phyloP scores from a whole-genome alignment of 2,113 vertebrate species.

The Phoxinus phoxinus region DNA sequence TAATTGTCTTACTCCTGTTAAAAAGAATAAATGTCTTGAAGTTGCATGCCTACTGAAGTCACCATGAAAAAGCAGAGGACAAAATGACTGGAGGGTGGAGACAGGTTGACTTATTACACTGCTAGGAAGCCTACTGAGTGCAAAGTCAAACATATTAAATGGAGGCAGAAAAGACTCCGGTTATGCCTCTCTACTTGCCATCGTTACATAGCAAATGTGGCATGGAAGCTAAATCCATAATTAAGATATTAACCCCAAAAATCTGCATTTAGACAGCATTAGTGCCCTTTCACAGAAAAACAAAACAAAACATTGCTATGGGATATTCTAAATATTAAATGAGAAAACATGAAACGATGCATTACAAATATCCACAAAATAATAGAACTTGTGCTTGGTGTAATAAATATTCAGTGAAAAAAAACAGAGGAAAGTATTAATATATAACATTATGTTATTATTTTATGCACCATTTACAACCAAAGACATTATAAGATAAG shows the following conservation, averaged over 20 bases:
- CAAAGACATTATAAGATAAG: neutral
- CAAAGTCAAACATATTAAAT: neutral
- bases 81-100: slow-evolving; percentile 21
- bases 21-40: neutral
- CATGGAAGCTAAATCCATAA: neutral
- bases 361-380: neutral
- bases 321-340: neutral
- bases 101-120: slow-evolving; percentile 14
- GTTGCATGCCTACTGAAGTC: neutral
- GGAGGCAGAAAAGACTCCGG: neutral
- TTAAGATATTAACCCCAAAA: neutral
- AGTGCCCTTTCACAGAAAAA: neutral
- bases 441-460: too few relatives aligned
- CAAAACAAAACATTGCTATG: too few relatives aligned
- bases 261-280: neutral
- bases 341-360: neutral
- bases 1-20: neutral
- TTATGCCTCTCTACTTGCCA: neutral
- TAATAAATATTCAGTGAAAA: neutral
- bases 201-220: neutral
- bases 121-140: neutral
- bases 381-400: neutral
- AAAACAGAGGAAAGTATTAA: neutral
- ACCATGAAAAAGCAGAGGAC: slow-evolving; percentile 16
- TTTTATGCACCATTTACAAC: neutral